Percentiles rank a stretch among this genome's conserved stretches.
These are phyloP conservation scores for Amphipoea lucens DNA, from an alignment of 2,888 invertebrate genomes.

Conservation along the genomic window DNA sequence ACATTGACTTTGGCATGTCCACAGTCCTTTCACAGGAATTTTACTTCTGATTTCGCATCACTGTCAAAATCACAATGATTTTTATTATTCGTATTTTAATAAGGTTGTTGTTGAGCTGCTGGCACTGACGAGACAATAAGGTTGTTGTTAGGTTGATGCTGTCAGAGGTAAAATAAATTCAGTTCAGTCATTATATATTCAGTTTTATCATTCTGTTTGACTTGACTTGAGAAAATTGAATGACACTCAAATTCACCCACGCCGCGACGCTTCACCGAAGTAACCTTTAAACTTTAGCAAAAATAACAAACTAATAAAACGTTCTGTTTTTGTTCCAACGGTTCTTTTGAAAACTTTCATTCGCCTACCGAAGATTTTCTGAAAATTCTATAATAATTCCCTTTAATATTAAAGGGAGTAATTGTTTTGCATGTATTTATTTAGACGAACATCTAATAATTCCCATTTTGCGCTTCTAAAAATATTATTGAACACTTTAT, in stretches of 20 bases:
- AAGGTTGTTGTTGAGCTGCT: too few relatives aligned
- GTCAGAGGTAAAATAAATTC: too few relatives aligned
- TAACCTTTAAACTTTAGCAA: conserved; percentile 21
- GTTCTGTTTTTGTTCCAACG: conserved; percentile 21
- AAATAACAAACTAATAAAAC: conserved; percentile 33
- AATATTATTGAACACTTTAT: not conserved
- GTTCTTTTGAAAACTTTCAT: not conserved
- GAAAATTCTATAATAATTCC: not conserved
- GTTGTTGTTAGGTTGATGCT: too few relatives aligned
- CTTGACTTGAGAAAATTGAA: conserved; percentile 26
- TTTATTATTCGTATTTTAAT: too few relatives aligned
- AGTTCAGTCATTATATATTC: not conserved
- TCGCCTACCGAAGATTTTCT: not conserved
- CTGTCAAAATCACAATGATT: too few relatives aligned
- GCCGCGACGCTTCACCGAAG: not conserved
- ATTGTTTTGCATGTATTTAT: not conserved
- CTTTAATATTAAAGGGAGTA: too few relatives aligned
- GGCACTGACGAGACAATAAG: too few relatives aligned
- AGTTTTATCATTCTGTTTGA: conserved; percentile 8
- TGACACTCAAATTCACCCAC: conserved; percentile 25
- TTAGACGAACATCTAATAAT: not conserved
- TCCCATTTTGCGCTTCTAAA: not conserved
- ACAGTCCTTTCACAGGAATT: too few relatives aligned
- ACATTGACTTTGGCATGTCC: too few relatives aligned
- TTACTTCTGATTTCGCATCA: too few relatives aligned